phyloP scores from a whole-genome alignment of 2,113 vertebrate species.

The Phyllostomus discolor region DNA sequence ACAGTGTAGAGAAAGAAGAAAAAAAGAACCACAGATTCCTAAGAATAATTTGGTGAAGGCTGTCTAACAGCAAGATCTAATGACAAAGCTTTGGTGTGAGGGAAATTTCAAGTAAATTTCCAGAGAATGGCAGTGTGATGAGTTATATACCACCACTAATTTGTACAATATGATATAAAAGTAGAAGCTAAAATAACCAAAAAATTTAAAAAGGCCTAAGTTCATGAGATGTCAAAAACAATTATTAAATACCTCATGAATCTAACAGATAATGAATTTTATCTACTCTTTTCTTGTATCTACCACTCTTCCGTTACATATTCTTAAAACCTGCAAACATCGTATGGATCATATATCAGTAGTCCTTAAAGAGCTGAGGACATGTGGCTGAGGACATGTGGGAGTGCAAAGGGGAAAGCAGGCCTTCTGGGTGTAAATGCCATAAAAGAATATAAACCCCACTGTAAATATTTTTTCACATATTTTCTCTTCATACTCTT shows the following conservation, averaged over 20 bases:
- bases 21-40: not conserved
- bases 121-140: not conserved
- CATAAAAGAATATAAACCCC: slow-evolving; percentile 19
- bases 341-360: not conserved
- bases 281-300: not conserved
- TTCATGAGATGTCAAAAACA: not conserved
- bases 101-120: slow-evolving; percentile 34
- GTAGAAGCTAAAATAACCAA: slow-evolving; percentile 21
- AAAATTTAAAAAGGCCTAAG: not conserved
- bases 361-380: not conserved
- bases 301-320: not conserved
- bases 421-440: not conserved
- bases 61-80: not conserved
- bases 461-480: not conserved
- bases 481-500: not conserved
- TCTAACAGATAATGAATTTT: not conserved
- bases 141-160: not conserved
- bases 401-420: not conserved
- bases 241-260: not conserved
- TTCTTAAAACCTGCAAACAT: not conserved
- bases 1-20: not conserved
- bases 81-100: not conserved
- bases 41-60: not conserved
- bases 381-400: not conserved
- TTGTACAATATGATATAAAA: slow-evolving; percentile 6